These are phyloP conservation scores for Sitobion miscanthi DNA, from an alignment of 1,140 invertebrate species.

Conservation along the genomic window DNA sequence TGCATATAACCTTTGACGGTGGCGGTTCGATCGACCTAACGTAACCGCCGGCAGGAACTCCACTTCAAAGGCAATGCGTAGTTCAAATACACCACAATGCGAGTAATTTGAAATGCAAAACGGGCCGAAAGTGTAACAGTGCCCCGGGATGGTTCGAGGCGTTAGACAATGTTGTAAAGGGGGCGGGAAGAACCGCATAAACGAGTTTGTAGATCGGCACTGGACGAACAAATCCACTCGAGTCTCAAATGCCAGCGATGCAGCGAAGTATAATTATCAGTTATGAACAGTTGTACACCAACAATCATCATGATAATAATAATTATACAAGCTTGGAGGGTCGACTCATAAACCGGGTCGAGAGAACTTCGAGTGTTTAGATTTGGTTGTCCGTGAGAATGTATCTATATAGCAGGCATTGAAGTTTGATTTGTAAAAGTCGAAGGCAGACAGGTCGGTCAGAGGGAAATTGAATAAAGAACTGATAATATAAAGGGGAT, in stretches of 20 bases:
- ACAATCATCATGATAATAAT: neutral
- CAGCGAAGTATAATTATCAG: neutral
- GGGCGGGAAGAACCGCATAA: neutral
- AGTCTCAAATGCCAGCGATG: neutral
- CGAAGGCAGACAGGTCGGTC: no score
- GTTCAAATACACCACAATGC: neutral
- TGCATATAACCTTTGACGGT: neutral
- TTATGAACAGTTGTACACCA: neutral
- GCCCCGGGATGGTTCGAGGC: neutral
- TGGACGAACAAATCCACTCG: neutral
- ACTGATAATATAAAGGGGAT: neutral
- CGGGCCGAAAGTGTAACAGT: neutral
- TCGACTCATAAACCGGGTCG: neutral
- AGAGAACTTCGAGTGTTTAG: neutral
- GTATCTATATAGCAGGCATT: neutral
- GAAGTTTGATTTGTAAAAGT: neutral
- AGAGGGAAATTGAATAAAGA: neutral
- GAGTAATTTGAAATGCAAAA: slow-evolving; percentile 48
- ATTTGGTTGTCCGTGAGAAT: neutral
- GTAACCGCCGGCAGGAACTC: slow-evolving; percentile 3
- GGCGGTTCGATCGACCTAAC: neutral
- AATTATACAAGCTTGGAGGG: neutral
- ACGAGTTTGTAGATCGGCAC: neutral
- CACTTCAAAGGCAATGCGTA: slow-evolving; percentile 42
- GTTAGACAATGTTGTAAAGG: neutral